A percentile compares a stretch with the other conserved stretches of the same genome.
phyloP scores from a whole-genome alignment of 1,140 invertebrate genomes.

The Aphelenchoides avenae region DNA sequence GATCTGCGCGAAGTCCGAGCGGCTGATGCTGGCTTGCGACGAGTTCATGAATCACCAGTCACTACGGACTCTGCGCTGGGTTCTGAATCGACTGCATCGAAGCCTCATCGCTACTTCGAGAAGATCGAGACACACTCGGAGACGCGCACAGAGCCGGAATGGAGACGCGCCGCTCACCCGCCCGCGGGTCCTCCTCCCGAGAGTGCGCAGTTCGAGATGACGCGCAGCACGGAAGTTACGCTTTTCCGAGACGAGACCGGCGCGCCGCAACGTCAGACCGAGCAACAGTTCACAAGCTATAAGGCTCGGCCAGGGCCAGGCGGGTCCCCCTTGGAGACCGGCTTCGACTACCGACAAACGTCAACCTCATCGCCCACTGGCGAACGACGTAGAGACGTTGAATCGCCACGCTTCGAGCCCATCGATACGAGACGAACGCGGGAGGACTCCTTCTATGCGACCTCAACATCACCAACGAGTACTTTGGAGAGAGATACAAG shows the following conservation, averaged over 20 bases:
- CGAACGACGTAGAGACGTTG: constrained; percentile 12
- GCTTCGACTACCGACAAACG: constrained; percentile 16
- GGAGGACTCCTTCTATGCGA: background rate
- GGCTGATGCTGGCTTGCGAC: background rate
- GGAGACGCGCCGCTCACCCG: background rate
- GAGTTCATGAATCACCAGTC: background rate
- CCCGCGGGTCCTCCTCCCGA: constrained; percentile 7
- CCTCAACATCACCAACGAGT: background rate
- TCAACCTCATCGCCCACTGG: constrained; percentile 12
- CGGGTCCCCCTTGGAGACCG: no score
- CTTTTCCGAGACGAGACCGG: constrained; percentile 21
- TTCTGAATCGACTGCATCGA: background rate
- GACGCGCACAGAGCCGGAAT: constrained; percentile 20
- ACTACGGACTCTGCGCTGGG: background rate
- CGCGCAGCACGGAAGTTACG: constrained; percentile 32
- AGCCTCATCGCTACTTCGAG: constrained; percentile 27
- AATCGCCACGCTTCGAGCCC: constrained; percentile 2
- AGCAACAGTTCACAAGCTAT: constrained; percentile 12
- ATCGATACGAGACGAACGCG: background rate
- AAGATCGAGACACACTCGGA: constrained; percentile 1
- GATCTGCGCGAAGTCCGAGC: background rate
- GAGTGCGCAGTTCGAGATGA: constrained; percentile 40
- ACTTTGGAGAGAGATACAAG: no score
- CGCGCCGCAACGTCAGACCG: no score
- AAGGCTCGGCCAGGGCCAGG: no score